Percentiles rank a stretch among this genome's conserved stretches.
Evolutionary conservation across 2,888 invertebrate genomes (phyloP).

Genomic region (Stramonita haemastoma): DNA sequence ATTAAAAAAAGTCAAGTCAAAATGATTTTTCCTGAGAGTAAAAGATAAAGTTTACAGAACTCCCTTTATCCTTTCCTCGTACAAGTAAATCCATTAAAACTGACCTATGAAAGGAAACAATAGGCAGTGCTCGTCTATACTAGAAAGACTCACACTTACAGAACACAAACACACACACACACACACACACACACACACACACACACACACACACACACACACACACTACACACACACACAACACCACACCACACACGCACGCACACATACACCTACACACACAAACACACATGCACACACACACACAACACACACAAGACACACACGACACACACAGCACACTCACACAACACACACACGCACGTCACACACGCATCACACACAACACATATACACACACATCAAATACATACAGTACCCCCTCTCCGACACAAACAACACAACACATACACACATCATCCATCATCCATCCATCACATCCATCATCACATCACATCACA

Average conservation of each 20-base stretch:
- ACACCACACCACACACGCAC: not conserved
- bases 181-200: too few species aligned
- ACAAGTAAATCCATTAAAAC: too few species aligned
- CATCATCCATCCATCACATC: too few species aligned
- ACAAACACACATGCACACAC: not conserved
- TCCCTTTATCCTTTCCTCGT: too few species aligned
- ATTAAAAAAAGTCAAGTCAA: too few species aligned
- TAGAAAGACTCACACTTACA: not conserved
- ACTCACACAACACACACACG: not conserved
- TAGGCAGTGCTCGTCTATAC: too few species aligned
- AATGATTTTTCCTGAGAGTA: too few species aligned
- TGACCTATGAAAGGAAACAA: too few species aligned
- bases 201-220: not conserved
- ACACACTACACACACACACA: not conserved
- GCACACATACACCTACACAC: not conserved
- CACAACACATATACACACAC: slow-evolving; percentile 2
- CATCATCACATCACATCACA: not conserved
- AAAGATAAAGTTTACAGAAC: too few species aligned
- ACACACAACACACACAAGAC: slow-evolving; percentile 13
- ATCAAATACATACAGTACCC: not conserved
- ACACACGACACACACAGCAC: not conserved
- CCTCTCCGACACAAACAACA: too few species aligned
- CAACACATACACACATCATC: not conserved
- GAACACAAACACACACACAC: too few species aligned
- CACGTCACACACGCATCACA: not conserved